Base-by-base conservation (phyloP, 2,113 vertebrate species). In the Bagarius yarrelli region DNA sequence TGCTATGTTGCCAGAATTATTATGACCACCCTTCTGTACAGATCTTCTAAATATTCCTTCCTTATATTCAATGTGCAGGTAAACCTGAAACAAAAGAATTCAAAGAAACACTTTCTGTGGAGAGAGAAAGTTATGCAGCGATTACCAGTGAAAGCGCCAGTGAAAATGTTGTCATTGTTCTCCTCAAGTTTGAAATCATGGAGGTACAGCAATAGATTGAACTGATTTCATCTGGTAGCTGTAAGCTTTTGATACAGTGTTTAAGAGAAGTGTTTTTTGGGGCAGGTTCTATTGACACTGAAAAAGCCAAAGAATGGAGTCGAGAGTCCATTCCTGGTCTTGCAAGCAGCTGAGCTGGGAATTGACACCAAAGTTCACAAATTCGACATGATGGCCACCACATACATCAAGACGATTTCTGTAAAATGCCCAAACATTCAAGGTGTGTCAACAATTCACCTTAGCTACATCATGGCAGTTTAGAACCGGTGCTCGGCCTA, bases 131-230 rank as follows among this genome's bases (percentile, higher is more conserved):
- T 0, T 81, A 8, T 36, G 15, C 15, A 4, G n/a, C 40, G 0
- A 0, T 79, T 13, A 71, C 56, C 56, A 86, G 81, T 5, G 85
- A 79, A 50, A 83, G 0, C 12, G 57, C 61, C 30, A 76, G 72
- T 25, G 92, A 94, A 77, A 94, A 96, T 81, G 70, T 88, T 4
- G 63, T 95, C 85, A 95, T 92, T 47, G 61, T 98, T 67, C 90
- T 96, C 0, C 92, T 99, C 44, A 94, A 95, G 85, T 96, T 98
- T 89, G 95, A 97, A 93, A 94, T 99, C 75, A 94, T 93, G 89
- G 92, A 97, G 95, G 97, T 98, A 55, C 14, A 56, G 27, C 9
- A 55, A n/a, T 6, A 40, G 5, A 74, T 67, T 27, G 23, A 23
- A 8, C 30, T 25, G 4, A 55, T 50, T 40, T 30, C 59, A 47